Percentiles rank a stretch among this genome's conserved stretches.
phyloP scores from a whole-genome alignment of 37 sponge, comb jelly and placozoan species.

The Crambe crambe region DNA sequence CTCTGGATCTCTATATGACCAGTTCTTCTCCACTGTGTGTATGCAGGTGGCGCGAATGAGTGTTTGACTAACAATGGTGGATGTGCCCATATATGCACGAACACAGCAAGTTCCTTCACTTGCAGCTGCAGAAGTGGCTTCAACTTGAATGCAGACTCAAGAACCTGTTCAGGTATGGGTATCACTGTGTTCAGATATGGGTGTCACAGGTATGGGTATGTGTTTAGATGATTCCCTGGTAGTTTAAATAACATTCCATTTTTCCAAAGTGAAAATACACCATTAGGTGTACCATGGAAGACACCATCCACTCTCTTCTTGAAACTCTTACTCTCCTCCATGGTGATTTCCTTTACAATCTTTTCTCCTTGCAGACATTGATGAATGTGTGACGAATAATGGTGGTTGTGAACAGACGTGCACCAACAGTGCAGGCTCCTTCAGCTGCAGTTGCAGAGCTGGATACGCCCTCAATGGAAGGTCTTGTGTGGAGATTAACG shows the following conservation, averaged over 20 bases:
- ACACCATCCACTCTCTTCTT: neutral
- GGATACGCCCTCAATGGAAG: slow-evolving; percentile 7
- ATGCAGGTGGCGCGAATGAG: slow-evolving; percentile 14
- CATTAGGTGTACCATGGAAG: neutral
- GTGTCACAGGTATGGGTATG: too few relatives aligned
- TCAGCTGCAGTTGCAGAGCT: slow-evolving; percentile 24
- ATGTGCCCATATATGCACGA: slow-evolving; percentile 15
- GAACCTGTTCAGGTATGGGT: slow-evolving; percentile 8
- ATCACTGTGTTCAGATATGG: too few relatives aligned
- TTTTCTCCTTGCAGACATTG: slow-evolving; percentile 19
- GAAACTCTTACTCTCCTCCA: too few relatives aligned
- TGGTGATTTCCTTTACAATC: too few relatives aligned
- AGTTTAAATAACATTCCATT: neutral
- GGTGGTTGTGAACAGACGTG: slow-evolving; percentile 42
- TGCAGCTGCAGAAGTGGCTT: slow-evolving; percentile 16
- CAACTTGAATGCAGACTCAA: neutral
- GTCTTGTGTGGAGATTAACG: slow-evolving; percentile 55
- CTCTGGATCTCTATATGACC: neutral
- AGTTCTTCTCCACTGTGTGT: too few relatives aligned
- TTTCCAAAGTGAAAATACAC: neutral
- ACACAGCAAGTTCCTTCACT: slow-evolving; percentile 6
- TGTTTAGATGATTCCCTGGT: too few relatives aligned
- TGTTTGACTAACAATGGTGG: slow-evolving; percentile 27
- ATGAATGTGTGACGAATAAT: slow-evolving; percentile 19
- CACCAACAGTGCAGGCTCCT: slow-evolving; percentile 34